Base-by-base conservation (phyloP, 2,797 vertebrate genomes). In the Halcyon chelicuti region DNA sequence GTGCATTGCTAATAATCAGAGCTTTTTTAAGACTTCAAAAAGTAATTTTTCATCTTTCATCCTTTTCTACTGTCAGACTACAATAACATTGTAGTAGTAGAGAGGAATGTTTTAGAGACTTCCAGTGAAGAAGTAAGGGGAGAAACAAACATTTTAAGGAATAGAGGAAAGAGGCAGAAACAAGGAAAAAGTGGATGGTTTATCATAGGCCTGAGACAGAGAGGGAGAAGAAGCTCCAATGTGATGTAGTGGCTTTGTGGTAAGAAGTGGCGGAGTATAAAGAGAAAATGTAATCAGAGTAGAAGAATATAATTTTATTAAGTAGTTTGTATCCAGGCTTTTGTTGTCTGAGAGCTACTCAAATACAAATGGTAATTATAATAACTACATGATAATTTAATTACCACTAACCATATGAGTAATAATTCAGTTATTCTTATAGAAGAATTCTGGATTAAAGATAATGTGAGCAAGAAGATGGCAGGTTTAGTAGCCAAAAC, bases 341-440 rank as follows among this genome's bases (percentile, higher is more conserved):
- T 88, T 29, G 44, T 67, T 90, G 23, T 86, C 86, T 86, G 31
- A 81, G 51, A 90, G 22, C 63, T 93, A 37, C 51, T 86, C 23
- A 81, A 55, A 76, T 71, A 37, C 35, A 81, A 96, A 92, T 46
- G 57, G 29, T 96, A 92, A 70, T 95, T 88, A 82, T 49, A 72
- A 75, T 70, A 92, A 57, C 29, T 55, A n/a, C 23, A 28, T 67
- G 61, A 80, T 94, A 90, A 90, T 89, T 94, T 94, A 78, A 89
- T 94, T 94, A 40, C 61, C 54, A 33, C 67, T 80, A 91, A 85
- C 29, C 10, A 37, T 76, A 52, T 90, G 78, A 94, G 79, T 85
- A 94, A 70, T 73, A 82, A 85, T 95, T 74, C 47, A 31, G 12
- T 52, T 85, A n/a, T 75, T 84, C 49, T 77, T 95, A 10, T 5